Evolutionary conservation across 1,140 invertebrate genomes (phyloP), one percentile per base, ranked within the genome.

Genomic region (Palaemon carinicauda): DNA sequence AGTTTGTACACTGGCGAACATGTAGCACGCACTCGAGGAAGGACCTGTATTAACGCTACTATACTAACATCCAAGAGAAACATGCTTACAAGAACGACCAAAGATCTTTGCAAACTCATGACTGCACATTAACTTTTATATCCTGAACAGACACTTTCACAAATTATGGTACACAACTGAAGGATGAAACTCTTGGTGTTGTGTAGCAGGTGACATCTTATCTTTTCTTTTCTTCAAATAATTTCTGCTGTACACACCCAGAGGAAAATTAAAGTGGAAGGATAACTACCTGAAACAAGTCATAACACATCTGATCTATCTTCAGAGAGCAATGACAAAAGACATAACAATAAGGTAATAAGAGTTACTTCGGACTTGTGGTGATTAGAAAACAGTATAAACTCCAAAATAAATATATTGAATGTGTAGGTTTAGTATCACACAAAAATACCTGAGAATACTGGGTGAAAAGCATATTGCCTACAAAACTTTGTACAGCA

Each of bases 1-100:
- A 80, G 84, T 86, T 86, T 86, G 84, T 86, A 86, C 84, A 86
- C 84, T 80, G 84, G 84, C 84, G 77, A 86, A 86, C 84, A 80
- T 50, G 77, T 86, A 80, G 84, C 84, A 86, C 84, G 65, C 84
- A 79, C 84, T 86, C 29, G 50, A 80, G 84, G 84, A 86, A 86
- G 84, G 84, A 80, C 77, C 84, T 86, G 84, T 86, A 77, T 86
- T 77, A 71, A 77, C 71, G 69, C 73, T 75, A 71, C 82, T 69
- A 21, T 80, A 71, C 84, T 73, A 60, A 56, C 75, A 80, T 65
- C 84, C 78, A 86, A 41, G 41, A 41, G 41, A 1, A 41, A 41
- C 41, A 41, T 41, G 3, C 41, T 41, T 41, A 41, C 41, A 41
- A 41, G 41, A 41, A 41, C 41, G 7, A 41, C 41, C 41, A 41